Conservation (phyloP, 2,888 invertebrate species). For the Cephus spinipes region DNA sequence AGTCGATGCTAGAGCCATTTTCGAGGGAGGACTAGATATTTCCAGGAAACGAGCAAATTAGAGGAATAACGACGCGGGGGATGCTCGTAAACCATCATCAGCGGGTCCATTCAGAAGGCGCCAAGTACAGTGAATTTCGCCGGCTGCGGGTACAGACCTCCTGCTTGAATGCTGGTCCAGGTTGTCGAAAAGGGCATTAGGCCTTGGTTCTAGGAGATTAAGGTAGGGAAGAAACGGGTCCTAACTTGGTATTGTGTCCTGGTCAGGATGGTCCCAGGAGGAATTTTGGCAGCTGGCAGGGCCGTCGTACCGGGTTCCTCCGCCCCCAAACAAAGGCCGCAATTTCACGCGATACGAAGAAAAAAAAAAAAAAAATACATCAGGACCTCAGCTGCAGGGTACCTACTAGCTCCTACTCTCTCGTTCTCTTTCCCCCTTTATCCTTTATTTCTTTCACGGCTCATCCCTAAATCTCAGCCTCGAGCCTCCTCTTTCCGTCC, state of each 20-base stretch:
- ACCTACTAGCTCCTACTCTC: not conserved
- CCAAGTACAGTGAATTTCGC: not conserved
- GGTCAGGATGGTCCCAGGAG: not conserved
- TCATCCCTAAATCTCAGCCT: not conserved
- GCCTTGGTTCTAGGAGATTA: not conserved
- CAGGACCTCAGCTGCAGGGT: slow-evolving; percentile 27
- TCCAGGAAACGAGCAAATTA: not conserved
- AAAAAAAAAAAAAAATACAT: slow-evolving; percentile 13
- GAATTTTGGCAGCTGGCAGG: slow-evolving; percentile 25
- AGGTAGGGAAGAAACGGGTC: not conserved
- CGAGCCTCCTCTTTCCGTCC: not conserved
- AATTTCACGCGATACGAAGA: slow-evolving; percentile 27
- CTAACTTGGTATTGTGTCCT: not conserved
- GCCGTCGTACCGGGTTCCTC: slow-evolving; percentile 19
- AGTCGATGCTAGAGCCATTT: not conserved
- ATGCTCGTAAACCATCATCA: not conserved
- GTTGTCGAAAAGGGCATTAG: not conserved
- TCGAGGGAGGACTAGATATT: not conserved
- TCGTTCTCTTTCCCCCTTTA: not conserved
- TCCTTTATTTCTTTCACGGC: not conserved
- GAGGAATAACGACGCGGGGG: not conserved
- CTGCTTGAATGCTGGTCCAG: not conserved
- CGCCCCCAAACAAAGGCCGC: slow-evolving; percentile 34
- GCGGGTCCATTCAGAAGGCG: not conserved
- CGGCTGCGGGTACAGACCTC: not conserved